These are phyloP conservation scores for Papilio protenor DNA, from an alignment of 2,888 invertebrate genomes.

Conservation along the genomic window DNA sequence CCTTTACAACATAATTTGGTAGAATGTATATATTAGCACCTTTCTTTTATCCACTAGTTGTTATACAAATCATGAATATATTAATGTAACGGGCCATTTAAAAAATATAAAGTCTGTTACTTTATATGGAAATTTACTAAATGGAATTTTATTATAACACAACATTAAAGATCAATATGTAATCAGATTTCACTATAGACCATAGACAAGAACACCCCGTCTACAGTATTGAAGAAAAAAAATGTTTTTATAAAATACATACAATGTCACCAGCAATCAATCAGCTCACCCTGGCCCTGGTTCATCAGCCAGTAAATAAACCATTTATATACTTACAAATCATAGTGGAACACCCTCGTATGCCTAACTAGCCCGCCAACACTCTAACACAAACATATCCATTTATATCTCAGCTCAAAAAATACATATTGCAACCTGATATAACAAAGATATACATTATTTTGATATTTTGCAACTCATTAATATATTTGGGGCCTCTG, in stretches of 20 bases:
- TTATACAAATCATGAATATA: background rate
- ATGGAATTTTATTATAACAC: background rate
- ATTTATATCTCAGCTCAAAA: slow-evolving; percentile 29
- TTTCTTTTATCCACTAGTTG: background rate
- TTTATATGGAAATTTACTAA: background rate
- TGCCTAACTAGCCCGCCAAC: slow-evolving; percentile 62
- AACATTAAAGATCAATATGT: background rate
- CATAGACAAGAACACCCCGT: slow-evolving; percentile 51
- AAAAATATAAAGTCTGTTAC: background rate
- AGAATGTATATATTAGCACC: background rate
- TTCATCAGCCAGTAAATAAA: slow-evolving; percentile 64
- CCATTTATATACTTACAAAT: slow-evolving; percentile 73
- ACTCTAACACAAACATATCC: slow-evolving; percentile 45
- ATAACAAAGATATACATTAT: background rate
- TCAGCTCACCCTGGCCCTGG: slow-evolving; percentile 66
- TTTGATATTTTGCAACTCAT: background rate
- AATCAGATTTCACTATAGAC: slow-evolving; percentile 28
- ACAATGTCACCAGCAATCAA: slow-evolving; percentile 74
- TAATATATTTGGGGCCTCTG: background rate
- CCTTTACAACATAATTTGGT: background rate
- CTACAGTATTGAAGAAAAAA: slow-evolving; percentile 60
- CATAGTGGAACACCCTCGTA: slow-evolving; percentile 71
- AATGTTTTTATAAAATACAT: slow-evolving; percentile 75
- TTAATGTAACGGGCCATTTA: background rate
- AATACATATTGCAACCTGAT: slow-evolving; percentile 33